Evolutionary conservation across 2,888 invertebrate species (phyloP), one percentile per base, ranked within the genome.

Genomic region (Aelia acuminata): DNA sequence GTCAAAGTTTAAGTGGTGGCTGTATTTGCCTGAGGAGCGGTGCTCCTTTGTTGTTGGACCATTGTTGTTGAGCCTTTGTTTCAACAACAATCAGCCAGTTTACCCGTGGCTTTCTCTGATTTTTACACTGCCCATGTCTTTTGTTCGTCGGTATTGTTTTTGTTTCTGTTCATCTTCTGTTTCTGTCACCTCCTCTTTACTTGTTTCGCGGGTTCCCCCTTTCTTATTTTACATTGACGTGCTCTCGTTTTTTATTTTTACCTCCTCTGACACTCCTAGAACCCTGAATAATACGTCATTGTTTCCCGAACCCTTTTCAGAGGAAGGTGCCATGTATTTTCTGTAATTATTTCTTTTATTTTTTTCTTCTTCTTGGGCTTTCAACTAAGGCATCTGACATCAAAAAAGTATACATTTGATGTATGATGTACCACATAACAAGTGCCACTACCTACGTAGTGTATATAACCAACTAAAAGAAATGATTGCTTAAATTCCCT

Each of bases 51-150:
- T 80, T 80, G 43, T 43, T 43, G 8, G 22, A 4, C 80, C 80
- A 80, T 80, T 80, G 80, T 80, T 80, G 43, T 20, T n/a, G 11
- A 35, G 15, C 10, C 43, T 47, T 80, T 80, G 39, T 39, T 80
- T 43, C 80, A 80, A 80, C 80, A 80, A 80, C 80, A 80, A 80
- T 80, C 80, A 80, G 80, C 80, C 80, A 80, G 80, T 80, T 80
- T 80, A 80, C 80, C 43, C 80, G 22, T 47, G 80, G 80, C 80
- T 80, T 80, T 47, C 80, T 80, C 80, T 80, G 80, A 80, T 80
- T 80, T 80, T 80, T 80, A 80, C 80, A 80, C 80, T 43, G 13
- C 43, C 80, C 43, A 43, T 80, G 80, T 80, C 80, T 47, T 80
- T 80, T 80, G 80, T 80, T 15, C 0, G n/a, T 80, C 80, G 43